phyloP scores from a whole-genome alignment of 2,113 vertebrate species.

The human region GRCh38 chr9:98500501-98501000 shows the following conservation, averaged over 20 bases:
- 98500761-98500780: background rate
- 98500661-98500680: background rate
- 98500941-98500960: background rate
- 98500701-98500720: background rate
- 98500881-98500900: background rate
- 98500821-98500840: background rate
- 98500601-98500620: background rate
- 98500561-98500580: background rate
- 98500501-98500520: background rate
- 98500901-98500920: background rate
- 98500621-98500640: background rate
- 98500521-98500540: background rate
- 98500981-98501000: background rate
- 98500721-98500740: background rate
- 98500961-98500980: background rate
- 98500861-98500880: background rate
- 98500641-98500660: background rate
- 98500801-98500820: background rate
- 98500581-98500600: background rate
- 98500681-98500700: background rate
- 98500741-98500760: background rate
- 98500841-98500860: background rate
- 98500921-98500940: background rate
- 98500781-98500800: background rate
- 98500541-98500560: background rate